Base-by-base conservation (phyloP, 2,888 invertebrate genomes). In the Pammene aurita region DNA sequence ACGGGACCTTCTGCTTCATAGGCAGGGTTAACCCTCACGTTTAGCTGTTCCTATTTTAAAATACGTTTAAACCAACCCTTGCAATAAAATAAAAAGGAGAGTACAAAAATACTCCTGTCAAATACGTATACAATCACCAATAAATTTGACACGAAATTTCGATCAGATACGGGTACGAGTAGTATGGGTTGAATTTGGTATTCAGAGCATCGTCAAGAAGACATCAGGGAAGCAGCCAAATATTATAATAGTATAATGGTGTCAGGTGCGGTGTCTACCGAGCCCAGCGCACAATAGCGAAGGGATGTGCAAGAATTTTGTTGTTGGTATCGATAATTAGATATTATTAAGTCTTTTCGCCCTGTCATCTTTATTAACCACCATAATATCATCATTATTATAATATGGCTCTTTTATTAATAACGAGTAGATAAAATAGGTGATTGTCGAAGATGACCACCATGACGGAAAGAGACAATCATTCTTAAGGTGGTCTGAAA, bases 161-260 rank as follows among this genome's bases (percentile, higher is more conserved):
- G 82, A 80, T 82, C 73, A 72, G 73, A 74, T 77, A 75, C 76
- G 77, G 66, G 72, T 50, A 38, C 77, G 79, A 79, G 77, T 76
- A 76, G 74, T 76, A 72, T 75, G 76, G 76, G 76, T 81, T 77
- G 85, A 81, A 86, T 90, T 93, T 89, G 71, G 92, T 92, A 93
- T 93, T 92, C 93, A 90, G 88, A 87, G 88, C 89, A 84, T 88
- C 90, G 87, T 89, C 90, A 90, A 90, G 88, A 90, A 88, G 85
- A 87, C 89, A 92, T 90, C 92, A 92, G 87, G 85, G 85, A 78
- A 81, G 87, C 83, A 86, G 86, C 90, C 85, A 91, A 90, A 92
- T 92, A 93, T 93, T 93, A 90, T 92, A 92, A 92, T 90, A 87
- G 90, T 86, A 82, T 90, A 89, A 92, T 90, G 90, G 89, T 87